Conservation (phyloP, 2,888 invertebrate species). For the Agrotis segetum region DNA sequence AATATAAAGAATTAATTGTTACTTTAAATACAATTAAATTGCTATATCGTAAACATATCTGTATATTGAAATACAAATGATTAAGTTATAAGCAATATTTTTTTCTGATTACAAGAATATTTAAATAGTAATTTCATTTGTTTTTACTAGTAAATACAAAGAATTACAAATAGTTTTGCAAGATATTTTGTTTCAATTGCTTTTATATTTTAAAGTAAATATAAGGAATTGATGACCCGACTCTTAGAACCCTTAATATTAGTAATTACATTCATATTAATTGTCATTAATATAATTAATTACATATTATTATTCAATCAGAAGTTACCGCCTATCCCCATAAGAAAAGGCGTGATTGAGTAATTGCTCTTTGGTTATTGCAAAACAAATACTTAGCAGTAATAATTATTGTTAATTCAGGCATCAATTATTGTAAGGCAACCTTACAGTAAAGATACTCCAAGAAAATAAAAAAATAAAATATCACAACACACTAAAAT, state of each 20-base stretch:
- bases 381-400: slow-evolving; percentile 5
- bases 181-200: slow-evolving; percentile 11
- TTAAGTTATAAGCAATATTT: slow-evolving; percentile 12
- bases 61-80: slow-evolving; percentile 33
- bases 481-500: slow-evolving; percentile 82
- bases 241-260: background rate
- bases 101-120: slow-evolving; percentile 5
- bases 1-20: slow-evolving; percentile 47
- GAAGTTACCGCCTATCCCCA: too few relatives aligned
- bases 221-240: slow-evolving; percentile 38
- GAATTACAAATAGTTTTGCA: slow-evolving; percentile 34
- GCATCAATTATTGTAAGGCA: slow-evolving; percentile 50
- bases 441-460: slow-evolving; percentile 53
- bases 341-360: slow-evolving; percentile 1
- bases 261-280: slow-evolving; percentile 58
- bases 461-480: slow-evolving; percentile 56
- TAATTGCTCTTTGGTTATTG: slow-evolving; percentile 30
- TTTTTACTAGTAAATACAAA: slow-evolving; percentile 54
- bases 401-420: background rate
- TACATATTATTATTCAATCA: slow-evolving; percentile 21
- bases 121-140: slow-evolving; percentile 36
- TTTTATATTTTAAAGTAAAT: slow-evolving; percentile 45
- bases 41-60: slow-evolving; percentile 13
- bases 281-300: slow-evolving; percentile 52
- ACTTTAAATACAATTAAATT: slow-evolving; percentile 19